Conservation (phyloP, 2,113 vertebrate species). For the Spheniscus mendiculus region DNA sequence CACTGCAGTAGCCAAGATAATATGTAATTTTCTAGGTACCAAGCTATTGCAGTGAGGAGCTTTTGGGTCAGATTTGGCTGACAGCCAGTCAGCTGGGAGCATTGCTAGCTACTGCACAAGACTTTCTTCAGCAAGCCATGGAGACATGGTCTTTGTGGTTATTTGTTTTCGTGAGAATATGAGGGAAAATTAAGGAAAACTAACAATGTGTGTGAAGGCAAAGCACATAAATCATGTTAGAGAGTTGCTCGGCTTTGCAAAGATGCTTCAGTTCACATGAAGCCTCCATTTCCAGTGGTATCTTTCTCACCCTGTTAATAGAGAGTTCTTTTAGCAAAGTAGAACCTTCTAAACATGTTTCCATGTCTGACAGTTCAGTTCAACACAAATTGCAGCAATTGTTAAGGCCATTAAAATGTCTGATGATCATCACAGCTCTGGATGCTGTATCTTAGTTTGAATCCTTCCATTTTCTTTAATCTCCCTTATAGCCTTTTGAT, state of each 20-base stretch:
- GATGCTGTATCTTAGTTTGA: background rate
- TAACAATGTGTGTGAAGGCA: background rate
- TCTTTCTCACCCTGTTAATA: background rate
- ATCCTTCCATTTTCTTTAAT: background rate
- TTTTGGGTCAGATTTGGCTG: background rate
- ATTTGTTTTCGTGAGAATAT: background rate
- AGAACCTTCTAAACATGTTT: background rate
- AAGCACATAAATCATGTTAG: background rate
- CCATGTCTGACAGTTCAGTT: background rate
- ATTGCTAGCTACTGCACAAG: background rate
- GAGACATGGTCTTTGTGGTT: background rate
- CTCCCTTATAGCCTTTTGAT: background rate
- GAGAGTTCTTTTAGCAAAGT: background rate
- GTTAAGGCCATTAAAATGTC: background rate
- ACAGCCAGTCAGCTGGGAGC: background rate
- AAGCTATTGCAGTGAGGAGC: background rate
- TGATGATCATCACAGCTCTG: background rate
- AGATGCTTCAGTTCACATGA: background rate
- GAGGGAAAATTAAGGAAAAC: background rate
- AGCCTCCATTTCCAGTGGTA: background rate
- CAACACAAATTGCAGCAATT: background rate
- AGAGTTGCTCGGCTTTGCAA: background rate
- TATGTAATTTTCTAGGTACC: background rate
- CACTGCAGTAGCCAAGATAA: background rate
- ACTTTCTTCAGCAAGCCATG: background rate